Conservation (phyloP, 2,797 vertebrate species). For the Hydrolagus colliei region DNA sequence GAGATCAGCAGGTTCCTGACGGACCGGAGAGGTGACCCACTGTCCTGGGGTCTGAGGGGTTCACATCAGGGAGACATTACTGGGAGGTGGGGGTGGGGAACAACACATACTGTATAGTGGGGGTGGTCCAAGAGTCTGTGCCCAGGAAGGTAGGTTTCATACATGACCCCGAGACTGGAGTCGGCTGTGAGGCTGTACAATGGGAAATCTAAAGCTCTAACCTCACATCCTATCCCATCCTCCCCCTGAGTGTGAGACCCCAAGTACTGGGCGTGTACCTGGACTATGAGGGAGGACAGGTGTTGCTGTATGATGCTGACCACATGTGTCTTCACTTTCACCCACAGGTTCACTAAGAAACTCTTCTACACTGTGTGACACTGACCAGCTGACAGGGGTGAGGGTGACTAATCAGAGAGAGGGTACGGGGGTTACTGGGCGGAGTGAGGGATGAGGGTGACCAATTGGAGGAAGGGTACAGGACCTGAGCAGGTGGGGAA, state of each 20-base stretch:
- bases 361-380: background rate
- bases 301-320: conserved; percentile 27
- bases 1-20: background rate
- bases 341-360: conserved; percentile 26
- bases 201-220: background rate
- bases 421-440: too few species aligned
- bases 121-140: background rate
- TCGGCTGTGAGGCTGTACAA: background rate
- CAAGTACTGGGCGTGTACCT: conserved; percentile 12
- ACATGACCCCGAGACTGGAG: background rate
- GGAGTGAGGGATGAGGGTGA: too few species aligned
- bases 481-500: too few species aligned
- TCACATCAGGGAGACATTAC: conserved; percentile 28
- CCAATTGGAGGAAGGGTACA: too few species aligned
- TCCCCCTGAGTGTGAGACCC: background rate
- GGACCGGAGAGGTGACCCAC: background rate
- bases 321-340: conserved; percentile 31
- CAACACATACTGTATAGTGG: background rate
- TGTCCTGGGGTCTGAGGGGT: conserved; percentile 27
- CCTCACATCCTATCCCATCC: background rate
- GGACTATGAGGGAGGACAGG: conserved; percentile 26
- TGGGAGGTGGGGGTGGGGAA: conserved; percentile 31
- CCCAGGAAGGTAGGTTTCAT: conserved; percentile 8
- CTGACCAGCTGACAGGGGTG: too few species aligned
- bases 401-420: too few species aligned